Evolutionary conservation across 1,140 invertebrate species (phyloP).

Genomic region (Macrobrachium nipponense): DNA sequence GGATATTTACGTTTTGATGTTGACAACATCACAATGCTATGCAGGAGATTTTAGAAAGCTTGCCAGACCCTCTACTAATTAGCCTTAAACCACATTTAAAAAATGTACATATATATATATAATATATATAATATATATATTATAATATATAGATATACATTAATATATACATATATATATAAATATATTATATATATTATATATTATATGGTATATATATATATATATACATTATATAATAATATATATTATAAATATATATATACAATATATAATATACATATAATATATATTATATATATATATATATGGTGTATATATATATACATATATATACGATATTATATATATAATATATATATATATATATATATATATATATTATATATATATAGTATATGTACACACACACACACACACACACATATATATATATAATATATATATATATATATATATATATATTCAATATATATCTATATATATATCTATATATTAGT

Average conservation of each 20-base stretch:
- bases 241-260: neutral
- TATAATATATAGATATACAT: neutral
- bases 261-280: neutral
- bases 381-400: too few relatives aligned
- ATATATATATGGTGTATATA: neutral
- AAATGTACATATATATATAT: neutral
- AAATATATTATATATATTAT: constrained; percentile 14
- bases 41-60: too few relatives aligned
- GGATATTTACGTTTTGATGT: too few relatives aligned
- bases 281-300: neutral
- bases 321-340: neutral
- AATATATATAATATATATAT: constrained; percentile 1
- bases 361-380: neutral
- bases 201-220: constrained; percentile 20
- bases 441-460: too few relatives aligned
- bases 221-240: neutral
- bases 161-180: neutral
- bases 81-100: too few relatives aligned
- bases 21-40: too few relatives aligned
- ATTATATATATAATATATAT: neutral
- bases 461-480: too few relatives aligned
- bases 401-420: too few relatives aligned
- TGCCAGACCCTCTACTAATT: too few relatives aligned
- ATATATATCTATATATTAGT: too few relatives aligned
- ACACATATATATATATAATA: too few relatives aligned